Percentiles rank a stretch among this genome's conserved stretches.
Evolutionary conservation across 2,113 vertebrate species (phyloP).

Genomic region (Podarcis cretensis): DNA sequence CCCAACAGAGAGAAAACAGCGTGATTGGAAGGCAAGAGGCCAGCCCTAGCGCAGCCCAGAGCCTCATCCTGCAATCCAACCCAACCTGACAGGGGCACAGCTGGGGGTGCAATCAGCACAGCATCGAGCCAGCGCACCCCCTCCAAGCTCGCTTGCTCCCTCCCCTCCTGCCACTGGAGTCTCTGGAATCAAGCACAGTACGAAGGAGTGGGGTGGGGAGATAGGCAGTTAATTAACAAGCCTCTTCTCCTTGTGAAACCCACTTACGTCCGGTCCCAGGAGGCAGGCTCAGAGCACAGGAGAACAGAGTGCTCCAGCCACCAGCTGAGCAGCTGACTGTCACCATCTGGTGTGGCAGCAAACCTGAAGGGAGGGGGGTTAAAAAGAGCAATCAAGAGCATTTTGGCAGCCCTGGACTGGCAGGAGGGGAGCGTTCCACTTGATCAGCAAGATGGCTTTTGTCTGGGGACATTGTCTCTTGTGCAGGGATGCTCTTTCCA

Average conservation of each 20-base stretch:
- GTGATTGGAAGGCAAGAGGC: background rate
- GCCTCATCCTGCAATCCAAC: background rate
- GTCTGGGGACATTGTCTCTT: background rate
- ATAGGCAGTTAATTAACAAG: slow-evolving; percentile 45
- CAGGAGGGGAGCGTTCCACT: background rate
- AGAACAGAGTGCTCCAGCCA: slow-evolving; percentile 51
- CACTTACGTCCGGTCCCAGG: slow-evolving; percentile 34
- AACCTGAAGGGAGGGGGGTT: background rate
- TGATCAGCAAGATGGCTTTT: background rate
- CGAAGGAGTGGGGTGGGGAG: background rate
- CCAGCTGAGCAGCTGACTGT: slow-evolving; percentile 50
- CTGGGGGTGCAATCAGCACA: background rate
- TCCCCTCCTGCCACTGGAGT: background rate
- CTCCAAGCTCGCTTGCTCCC: background rate
- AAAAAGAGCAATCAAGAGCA: slow-evolving; percentile 25
- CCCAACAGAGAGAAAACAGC: background rate
- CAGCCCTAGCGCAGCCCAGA: fast-evolving
- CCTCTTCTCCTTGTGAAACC: background rate
- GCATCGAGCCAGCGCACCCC: background rate
- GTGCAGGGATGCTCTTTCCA: background rate
- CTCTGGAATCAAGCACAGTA: background rate
- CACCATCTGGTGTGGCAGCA: slow-evolving; percentile 58
- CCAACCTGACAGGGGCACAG: background rate
- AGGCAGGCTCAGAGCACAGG: background rate
- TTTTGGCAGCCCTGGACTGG: slow-evolving; percentile 31